Base-by-base conservation (phyloP, 2,113 vertebrate species). In the Scophthalmus maximus region DNA sequence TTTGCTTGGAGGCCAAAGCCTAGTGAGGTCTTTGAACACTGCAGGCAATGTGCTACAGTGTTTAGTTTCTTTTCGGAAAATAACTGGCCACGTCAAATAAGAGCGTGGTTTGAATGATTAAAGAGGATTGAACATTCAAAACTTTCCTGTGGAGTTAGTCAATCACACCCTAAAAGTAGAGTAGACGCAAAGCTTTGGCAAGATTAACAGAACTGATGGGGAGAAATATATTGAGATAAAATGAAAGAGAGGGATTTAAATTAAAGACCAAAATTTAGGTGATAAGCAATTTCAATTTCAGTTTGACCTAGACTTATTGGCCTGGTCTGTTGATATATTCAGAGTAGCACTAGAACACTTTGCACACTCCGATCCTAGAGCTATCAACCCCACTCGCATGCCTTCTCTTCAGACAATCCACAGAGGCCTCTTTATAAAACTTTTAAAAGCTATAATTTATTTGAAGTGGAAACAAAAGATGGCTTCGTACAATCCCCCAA, bases 401-500 rank as follows among this genome's bases (percentile, higher is more conserved):
- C 6, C 38, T 42, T 47, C 57, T 57, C 68, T 62, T 65, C 62
- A 71, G 46, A 57, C 66, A 56, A 76, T 73, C 78, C 65, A 20
- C 63, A 32, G 29, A 73, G 15, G 73, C 29, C 73, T 70, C 76
- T 61, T 68, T 26, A 82, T 83, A 49, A 80, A 89, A 88, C 65
- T 81, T 86, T 87, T 66, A 85, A 79, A 75, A 81, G 67, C 51
- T 23, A 10, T 70, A 53, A 86, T 82, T 75, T 78, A 27, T 80
- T 84, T 75, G 70, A 86, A 83, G 76, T 75, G 65, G 63, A 87
- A 87, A 76, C 68, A 58, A 22, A 29, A 38, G 52, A 68, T 69
- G 53, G 76, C 52, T 87, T 83, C 71, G 61, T 78, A 71, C 85
- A 87, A 87, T 81, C 44, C 60, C 66, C 40, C 42, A 68, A 76